phyloP scores from a whole-genome alignment of 2,113 vertebrate species.

The Pluvianellus socialis region DNA sequence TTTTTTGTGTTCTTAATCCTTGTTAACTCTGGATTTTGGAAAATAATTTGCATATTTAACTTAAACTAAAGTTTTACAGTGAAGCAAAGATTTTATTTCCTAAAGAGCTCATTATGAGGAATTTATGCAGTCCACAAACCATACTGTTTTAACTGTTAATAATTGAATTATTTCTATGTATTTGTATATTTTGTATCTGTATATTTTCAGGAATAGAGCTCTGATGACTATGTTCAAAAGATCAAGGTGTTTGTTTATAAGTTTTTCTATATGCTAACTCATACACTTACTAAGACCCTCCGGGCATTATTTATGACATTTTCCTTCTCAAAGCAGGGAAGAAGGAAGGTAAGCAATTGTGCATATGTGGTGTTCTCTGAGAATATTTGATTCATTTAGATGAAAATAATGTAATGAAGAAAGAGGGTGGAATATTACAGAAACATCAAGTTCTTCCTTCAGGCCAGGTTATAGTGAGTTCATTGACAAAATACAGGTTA shows the following conservation, averaged over 20 bases:
- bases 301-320: accelerated
- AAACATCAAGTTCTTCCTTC: not conserved
- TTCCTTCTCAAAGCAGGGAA: not conserved
- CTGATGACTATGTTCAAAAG: not conserved
- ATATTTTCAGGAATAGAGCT: not conserved
- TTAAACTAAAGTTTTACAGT: not conserved
- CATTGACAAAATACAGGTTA: not conserved
- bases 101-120: not conserved
- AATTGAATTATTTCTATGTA: not conserved
- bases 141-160: not conserved
- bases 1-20: not conserved
- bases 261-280: not conserved
- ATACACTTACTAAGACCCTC: not conserved
- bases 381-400: not conserved
- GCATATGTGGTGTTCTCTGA: not conserved
- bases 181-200: too few species aligned
- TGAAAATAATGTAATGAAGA: not conserved
- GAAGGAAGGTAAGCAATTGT: not conserved
- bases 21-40: not conserved
- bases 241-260: not conserved
- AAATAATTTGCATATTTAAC: not conserved
- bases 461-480: not conserved
- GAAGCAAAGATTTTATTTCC: not conserved
- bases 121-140: not conserved
- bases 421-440: not conserved